Evolutionary conservation across 2,888 invertebrate species (phyloP).

Genomic region (Scelioninae gen. 1): DNA sequence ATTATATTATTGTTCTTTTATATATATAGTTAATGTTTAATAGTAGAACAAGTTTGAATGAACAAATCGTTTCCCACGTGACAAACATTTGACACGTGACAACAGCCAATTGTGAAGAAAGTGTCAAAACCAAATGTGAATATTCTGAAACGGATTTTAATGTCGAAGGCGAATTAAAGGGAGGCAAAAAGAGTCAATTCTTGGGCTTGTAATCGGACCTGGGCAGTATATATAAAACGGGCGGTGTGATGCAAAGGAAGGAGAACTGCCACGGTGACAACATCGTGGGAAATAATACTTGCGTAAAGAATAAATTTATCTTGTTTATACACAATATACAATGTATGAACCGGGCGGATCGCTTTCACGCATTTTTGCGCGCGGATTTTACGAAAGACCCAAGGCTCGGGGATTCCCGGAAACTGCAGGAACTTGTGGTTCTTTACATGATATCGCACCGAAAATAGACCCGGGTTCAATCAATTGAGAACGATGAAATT

Average conservation of each 20-base stretch:
- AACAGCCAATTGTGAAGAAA: conserved; percentile 12
- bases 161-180: conserved; percentile 45
- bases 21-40: too few species aligned
- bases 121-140: conserved; percentile 28
- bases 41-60: too few species aligned
- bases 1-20: too few species aligned
- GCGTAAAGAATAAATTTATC: conserved; percentile 53
- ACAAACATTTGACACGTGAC: conserved; percentile 18
- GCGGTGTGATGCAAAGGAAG: conserved; percentile 74
- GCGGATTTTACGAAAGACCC: conserved; percentile 26
- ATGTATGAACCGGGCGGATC: conserved; percentile 39
- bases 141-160: conserved; percentile 37
- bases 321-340: conserved; percentile 41
- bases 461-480: conserved; percentile 21
- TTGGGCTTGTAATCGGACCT: conserved; percentile 65
- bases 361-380: conserved; percentile 31
- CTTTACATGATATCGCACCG: too few species aligned
- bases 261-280: conserved; percentile 72
- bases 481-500: conserved; percentile 62
- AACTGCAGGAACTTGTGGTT: too few species aligned
- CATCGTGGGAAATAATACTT: conserved; percentile 75
- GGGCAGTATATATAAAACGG: conserved; percentile 61
- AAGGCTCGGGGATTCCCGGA: conserved; percentile 34
- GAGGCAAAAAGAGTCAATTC: conserved; percentile 51
- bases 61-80: neutral